Evolutionary conservation across 1,140 invertebrate species (phyloP).

Genomic region (Microplitis demolitor): DNA sequence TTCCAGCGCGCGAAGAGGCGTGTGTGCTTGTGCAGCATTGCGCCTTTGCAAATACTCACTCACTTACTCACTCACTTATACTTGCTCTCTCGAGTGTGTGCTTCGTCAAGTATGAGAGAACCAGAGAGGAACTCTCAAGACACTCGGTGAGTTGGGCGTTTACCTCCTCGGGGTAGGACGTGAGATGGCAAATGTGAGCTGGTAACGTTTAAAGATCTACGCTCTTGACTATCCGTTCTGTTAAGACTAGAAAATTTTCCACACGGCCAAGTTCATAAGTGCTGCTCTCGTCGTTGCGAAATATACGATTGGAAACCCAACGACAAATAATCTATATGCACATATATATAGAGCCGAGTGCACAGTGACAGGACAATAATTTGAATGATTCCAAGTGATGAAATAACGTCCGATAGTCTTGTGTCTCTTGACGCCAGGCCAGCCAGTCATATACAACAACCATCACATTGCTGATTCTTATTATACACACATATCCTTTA

Average conservation of each 20-base stretch:
- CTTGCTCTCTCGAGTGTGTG: no score
- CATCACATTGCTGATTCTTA: not conserved
- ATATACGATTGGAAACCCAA: no score
- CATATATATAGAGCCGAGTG: no score
- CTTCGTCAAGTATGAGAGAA: no score
- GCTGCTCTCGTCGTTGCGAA: no score
- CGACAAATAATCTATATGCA: no score
- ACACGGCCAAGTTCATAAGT: no score
- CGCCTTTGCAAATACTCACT: not conserved
- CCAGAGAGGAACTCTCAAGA: not conserved
- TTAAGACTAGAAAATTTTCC: no score
- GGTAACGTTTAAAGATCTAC: no score
- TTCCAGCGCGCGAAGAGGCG: conserved; percentile 4
- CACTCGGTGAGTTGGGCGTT: not conserved
- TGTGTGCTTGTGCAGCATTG: not conserved
- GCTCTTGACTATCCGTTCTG: no score
- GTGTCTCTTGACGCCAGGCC: not conserved
- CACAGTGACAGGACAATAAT: conserved; percentile 2
- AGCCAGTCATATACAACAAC: not conserved
- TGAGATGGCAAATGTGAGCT: not conserved
- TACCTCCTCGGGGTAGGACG: conserved; percentile 1
- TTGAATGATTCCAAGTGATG: conserved; percentile 2
- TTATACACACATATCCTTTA: no score
- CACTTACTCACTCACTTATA: no score
- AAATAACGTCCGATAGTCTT: not conserved